Conservation (phyloP, 2,113 vertebrate genomes). For the Lagopus muta region DNA sequence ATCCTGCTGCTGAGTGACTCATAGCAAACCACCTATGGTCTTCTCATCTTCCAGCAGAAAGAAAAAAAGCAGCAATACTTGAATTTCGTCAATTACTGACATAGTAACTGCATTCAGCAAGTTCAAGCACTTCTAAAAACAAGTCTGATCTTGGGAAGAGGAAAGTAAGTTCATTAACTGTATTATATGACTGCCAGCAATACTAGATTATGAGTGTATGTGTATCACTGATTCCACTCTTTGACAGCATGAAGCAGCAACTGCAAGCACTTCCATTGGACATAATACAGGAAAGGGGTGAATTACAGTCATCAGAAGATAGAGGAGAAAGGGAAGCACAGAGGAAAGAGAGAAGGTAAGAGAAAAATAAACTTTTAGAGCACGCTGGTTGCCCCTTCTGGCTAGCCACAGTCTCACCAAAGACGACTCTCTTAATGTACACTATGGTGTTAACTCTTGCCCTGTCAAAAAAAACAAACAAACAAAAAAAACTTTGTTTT, state of each 20-base stretch:
- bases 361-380: background rate
- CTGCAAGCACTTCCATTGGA: background rate
- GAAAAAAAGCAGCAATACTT: background rate
- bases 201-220: background rate
- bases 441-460: background rate
- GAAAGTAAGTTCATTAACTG: background rate
- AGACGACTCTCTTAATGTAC: background rate
- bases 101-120: accelerated
- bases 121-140: background rate
- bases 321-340: background rate
- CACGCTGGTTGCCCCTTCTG: background rate
- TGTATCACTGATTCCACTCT: background rate
- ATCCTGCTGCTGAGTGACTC: background rate
- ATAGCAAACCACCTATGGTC: background rate
- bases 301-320: background rate
- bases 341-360: background rate
- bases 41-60: background rate
- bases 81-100: background rate
- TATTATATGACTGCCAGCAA: background rate
- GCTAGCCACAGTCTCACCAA: background rate
- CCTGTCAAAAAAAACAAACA: background rate
- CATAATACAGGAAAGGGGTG: accelerated
- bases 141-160: background rate
- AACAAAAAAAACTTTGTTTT: accelerated
- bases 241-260: background rate